Evolutionary conservation across 2,797 vertebrate genomes (phyloP).

Genomic region (Alauda arvensis): DNA sequence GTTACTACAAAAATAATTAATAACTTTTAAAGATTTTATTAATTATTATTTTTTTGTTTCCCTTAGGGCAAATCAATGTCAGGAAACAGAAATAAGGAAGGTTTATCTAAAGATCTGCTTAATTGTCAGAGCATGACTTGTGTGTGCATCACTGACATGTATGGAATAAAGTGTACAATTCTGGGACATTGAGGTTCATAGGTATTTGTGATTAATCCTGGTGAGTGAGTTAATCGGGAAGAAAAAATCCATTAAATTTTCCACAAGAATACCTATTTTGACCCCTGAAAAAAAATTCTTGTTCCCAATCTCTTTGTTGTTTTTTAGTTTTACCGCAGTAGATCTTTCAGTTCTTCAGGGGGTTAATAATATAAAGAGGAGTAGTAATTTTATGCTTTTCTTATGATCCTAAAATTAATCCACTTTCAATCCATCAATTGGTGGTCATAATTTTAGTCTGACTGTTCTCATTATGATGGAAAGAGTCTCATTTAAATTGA

Average conservation of each 20-base stretch:
- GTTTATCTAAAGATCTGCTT: neutral
- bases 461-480: conserved; percentile 21
- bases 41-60: neutral
- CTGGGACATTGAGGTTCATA: neutral
- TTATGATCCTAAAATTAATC: conserved; percentile 48
- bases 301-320: neutral
- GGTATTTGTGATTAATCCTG: neutral
- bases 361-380: conserved; percentile 21
- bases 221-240: neutral
- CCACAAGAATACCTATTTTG: neutral
- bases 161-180: neutral
- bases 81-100: neutral
- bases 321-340: conserved; percentile 5
- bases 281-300: neutral
- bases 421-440: conserved; percentile 39
- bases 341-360: neutral
- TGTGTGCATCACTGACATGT: neutral
- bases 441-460: conserved; percentile 14
- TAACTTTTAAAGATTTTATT: too few relatives aligned
- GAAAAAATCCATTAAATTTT: neutral
- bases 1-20: neutral
- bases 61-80: neutral
- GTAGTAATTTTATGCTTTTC: conserved; percentile 38
- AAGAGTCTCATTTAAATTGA: conserved; percentile 59
- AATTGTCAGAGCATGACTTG: neutral